Evolutionary conservation across 2,888 invertebrate species (phyloP).

Genomic region (Ophioninae sp.): DNA sequence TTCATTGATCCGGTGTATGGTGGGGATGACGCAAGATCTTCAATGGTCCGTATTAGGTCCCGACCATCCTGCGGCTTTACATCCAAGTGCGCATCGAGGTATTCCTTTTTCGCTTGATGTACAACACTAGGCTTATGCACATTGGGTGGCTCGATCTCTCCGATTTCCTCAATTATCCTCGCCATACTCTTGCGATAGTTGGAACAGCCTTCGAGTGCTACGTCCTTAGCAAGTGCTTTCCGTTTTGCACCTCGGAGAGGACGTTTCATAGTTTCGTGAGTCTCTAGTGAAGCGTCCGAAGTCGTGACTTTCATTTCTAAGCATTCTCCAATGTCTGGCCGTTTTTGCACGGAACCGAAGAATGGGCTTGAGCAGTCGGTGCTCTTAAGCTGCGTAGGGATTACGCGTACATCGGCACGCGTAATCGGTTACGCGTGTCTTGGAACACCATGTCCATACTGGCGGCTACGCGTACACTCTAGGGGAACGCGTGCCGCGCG

Average conservation of each 20-base stretch:
- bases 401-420: too few relatives aligned
- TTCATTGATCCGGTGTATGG: constrained; percentile 13
- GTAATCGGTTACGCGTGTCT: too few relatives aligned
- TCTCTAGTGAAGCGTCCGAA: constrained; percentile 39
- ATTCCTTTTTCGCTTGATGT: constrained; percentile 32
- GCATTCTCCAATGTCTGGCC: neutral
- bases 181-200: constrained; percentile 48
- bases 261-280: constrained; percentile 49
- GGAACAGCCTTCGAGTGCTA: constrained; percentile 35
- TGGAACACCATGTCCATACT: too few relatives aligned
- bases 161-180: constrained; percentile 6
- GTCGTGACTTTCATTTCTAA: neutral
- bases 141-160: constrained; percentile 12
- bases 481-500: too few relatives aligned
- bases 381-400: too few relatives aligned
- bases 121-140: constrained; percentile 14
- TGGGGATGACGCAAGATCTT: neutral
- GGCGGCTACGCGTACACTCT: too few relatives aligned
- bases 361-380: constrained; percentile 49
- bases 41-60: neutral
- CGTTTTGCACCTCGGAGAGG: constrained; percentile 38
- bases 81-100: neutral
- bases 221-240: constrained; percentile 26
- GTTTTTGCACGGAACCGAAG: neutral
- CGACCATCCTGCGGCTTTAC: neutral